A percentile compares a stretch with the other conserved stretches of the same genome.
Conservation (phyloP, 2,113 vertebrate species). For the Rhabdomys dilectus region DNA sequence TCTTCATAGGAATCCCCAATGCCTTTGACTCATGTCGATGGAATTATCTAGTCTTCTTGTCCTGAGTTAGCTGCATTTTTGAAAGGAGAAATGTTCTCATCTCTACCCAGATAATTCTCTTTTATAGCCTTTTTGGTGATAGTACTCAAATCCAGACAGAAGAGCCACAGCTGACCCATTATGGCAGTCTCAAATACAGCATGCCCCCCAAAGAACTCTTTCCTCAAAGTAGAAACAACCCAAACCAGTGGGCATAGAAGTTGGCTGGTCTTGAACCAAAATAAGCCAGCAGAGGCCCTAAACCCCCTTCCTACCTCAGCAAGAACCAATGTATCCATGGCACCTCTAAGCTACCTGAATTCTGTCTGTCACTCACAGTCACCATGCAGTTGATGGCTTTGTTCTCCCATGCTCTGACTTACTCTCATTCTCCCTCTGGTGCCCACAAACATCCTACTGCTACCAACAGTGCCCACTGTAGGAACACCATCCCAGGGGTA, state of each 20-base stretch:
- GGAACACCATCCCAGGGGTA: neutral
- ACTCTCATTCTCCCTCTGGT: neutral
- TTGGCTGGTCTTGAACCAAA: neutral
- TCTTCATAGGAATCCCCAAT: neutral
- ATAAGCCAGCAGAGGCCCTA: neutral
- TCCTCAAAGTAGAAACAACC: neutral
- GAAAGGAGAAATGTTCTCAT: neutral
- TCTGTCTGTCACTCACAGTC: neutral
- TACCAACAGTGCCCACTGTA: neutral
- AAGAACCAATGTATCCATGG: neutral
- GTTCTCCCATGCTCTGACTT: neutral
- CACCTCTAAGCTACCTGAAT: neutral
- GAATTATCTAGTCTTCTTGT: neutral
- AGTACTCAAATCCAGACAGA: neutral
- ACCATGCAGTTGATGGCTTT: neutral
- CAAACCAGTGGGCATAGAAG: neutral
- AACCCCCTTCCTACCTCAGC: neutral
- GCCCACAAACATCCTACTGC: too few species aligned
- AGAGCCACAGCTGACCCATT: neutral
- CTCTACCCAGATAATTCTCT: neutral
- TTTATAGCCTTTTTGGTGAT: neutral
- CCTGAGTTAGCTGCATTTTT: neutral
- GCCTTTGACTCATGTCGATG: neutral
- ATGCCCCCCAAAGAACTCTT: neutral
- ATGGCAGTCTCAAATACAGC: neutral